phyloP scores from a whole-genome alignment of 2,113 vertebrate genomes.

The Amblyopsis rosae region DNA sequence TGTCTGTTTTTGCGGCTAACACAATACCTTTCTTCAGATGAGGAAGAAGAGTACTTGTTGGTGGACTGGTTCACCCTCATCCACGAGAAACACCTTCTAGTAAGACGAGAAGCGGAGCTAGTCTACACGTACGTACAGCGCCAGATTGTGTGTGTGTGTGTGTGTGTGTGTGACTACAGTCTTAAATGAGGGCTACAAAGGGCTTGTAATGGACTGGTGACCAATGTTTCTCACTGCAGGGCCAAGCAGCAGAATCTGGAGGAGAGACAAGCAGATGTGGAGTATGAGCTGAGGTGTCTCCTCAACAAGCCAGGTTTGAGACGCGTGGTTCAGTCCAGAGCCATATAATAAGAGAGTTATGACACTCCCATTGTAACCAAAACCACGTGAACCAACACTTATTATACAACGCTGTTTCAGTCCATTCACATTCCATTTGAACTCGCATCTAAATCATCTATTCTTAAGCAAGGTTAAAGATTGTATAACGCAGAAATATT shows the following conservation, averaged over 20 bases:
- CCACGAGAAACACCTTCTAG: slow-evolving; percentile 94
- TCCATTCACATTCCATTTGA: too few relatives aligned
- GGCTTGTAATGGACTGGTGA: not conserved
- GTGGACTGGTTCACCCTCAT: slow-evolving; percentile 99
- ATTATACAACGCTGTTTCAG: too few relatives aligned
- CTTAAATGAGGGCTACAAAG: not conserved
- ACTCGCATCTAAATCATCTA: too few relatives aligned
- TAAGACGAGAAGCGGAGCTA: slow-evolving; percentile 92
- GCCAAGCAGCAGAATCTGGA: slow-evolving; percentile 97
- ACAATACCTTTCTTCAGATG: slow-evolving; percentile 71
- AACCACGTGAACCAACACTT: too few relatives aligned
- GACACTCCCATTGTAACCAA: too few relatives aligned
- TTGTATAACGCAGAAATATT: too few relatives aligned
- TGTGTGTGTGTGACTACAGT: not conserved
- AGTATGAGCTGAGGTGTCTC: slow-evolving; percentile 95
- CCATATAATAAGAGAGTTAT: too few relatives aligned
- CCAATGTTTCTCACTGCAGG: slow-evolving; percentile 63
- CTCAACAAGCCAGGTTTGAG: slow-evolving; percentile 93
- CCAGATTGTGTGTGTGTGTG: not conserved
- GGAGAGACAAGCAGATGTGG: slow-evolving; percentile 93
- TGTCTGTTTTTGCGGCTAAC: too few relatives aligned
- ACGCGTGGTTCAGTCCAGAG: too few relatives aligned
- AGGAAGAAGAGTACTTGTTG: slow-evolving; percentile 87
- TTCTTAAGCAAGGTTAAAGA: too few relatives aligned
- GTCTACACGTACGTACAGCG: slow-evolving; percentile 89